Base-by-base conservation (phyloP, 1,140 invertebrate genomes). In the Druon quercuslanigerum region DNA sequence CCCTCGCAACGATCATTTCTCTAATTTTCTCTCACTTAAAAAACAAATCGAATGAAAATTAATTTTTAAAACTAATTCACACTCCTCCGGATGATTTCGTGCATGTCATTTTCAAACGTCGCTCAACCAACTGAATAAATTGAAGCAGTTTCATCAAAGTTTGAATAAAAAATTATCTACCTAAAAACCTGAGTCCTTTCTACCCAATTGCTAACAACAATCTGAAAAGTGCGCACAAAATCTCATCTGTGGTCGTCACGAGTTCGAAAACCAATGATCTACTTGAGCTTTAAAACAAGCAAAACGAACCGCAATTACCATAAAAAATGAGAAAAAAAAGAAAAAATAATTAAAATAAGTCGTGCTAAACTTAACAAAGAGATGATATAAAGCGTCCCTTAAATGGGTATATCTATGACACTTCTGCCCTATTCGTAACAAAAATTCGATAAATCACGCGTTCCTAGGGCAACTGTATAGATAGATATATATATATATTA, bases 391-490 rank as follows among this genome's bases (percentile, higher is more conserved):
- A n/a, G 60, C n/a, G 14, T 13, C 14, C 60, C 60, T 66, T 66
- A 66, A 16, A 46, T 11, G 9, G 40, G 40, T 46, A 46, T 46
- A 66, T 20, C 60, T 40, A 66, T 66, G 60, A 66, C 14, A 66
- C 60, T 46, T 66, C 14, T 20, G 25, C 60, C 16, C 60, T 66
- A 46, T 66, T 66, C 40, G 60, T 66, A 66, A 66, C 60, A 66
- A 66, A 66, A 66, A 16, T 46, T 66, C 25, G 20, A 60, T 60
- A 16, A 66, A 66, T 66, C 40, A 66, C 16, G 60, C 60, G 20
- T 25, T 40, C 25, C 13, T 66, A 40, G 14, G 60, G 25, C 60
- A 66, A 66, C 60, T 46, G 40, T 66, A 40, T 33, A 33, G 16
- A 66, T 66, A 66, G 16, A 66, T 40, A 40, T 66, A 66, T 66